Base-by-base conservation (phyloP, 2,113 vertebrate species). In the Xenopus laevis region DNA sequence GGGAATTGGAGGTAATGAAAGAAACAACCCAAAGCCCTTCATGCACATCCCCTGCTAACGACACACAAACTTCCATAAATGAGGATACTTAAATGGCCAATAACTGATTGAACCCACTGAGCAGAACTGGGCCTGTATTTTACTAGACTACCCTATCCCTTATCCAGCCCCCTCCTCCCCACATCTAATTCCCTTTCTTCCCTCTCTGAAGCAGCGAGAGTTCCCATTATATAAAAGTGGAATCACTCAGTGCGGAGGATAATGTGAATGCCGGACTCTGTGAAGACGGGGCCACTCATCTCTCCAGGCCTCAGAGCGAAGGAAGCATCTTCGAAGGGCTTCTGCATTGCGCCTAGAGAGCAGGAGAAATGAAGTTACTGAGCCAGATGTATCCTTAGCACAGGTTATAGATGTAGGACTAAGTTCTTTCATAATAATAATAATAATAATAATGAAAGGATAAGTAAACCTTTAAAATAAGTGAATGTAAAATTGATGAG, bases 251-350 rank as follows among this genome's bases (percentile, higher is more conserved):
- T 98, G 72, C 95, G 95, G 0, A 96, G 86, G 86, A 98, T 98
- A 90, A 98, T 94, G 86, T 98, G 96, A 81, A 98, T 95, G 67
- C 96, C 96, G 17, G 96, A 98, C 18, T 98, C 96, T 0, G 96
- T 98, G 87, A 97, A 97, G 46, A 98, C 96, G 0, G 96, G 96
- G 0, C 95, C 95, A 20, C 96, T 98, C 95, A 98, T 98, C 89
- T 98, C 95, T 0, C 96, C 96, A 0, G 95, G 90, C 86, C 95
- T 89, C 70, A 98, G 90, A 0, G 95, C 94, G 12, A 98, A 98
- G 0, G 96, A 95, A 5, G 93, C 96, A 0, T 98, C 96, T 86
- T 98, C 96, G 63, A 98, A 98, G 0, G 96, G 94, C 81, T 97
- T 98, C 89, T 98, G 96, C 96, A 98, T 98, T 80, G 98, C 95